Evolutionary conservation across 2,888 invertebrate species (phyloP).

Genomic region (Trypoxylon attenuatum): DNA sequence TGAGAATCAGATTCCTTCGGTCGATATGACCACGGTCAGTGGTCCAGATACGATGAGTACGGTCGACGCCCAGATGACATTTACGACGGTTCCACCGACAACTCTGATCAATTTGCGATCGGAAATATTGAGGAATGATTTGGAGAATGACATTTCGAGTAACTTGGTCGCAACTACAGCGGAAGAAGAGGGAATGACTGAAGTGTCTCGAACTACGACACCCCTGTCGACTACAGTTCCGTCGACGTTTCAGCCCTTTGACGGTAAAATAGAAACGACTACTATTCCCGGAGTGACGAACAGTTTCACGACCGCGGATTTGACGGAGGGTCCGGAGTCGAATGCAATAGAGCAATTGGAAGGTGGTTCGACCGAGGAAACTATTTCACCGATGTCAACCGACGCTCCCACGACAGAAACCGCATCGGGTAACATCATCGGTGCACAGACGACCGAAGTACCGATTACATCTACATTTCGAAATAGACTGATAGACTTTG

Average conservation of each 20-base stretch:
- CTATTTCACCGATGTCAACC: not conserved
- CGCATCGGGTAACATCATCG: slow-evolving; percentile 22
- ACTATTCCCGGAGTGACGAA: not conserved
- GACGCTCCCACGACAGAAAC: slow-evolving; percentile 35
- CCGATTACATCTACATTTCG: slow-evolving; percentile 26
- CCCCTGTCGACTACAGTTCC: not conserved
- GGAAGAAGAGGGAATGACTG: not conserved
- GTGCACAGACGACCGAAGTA: slow-evolving; percentile 27
- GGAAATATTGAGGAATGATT: not conserved
- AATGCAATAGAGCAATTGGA: slow-evolving; percentile 39
- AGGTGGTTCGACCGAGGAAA: slow-evolving; percentile 6
- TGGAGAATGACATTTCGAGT: not conserved
- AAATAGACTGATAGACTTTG: slow-evolving; percentile 44
- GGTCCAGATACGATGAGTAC: not conserved
- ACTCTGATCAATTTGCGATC: not conserved
- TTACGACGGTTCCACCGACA: slow-evolving; percentile 5
- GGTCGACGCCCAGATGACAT: not conserved
- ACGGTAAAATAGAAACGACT: not conserved
- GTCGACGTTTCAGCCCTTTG: not conserved
- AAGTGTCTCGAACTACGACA: not conserved
- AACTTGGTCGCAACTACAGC: not conserved
- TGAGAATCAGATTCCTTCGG: not conserved
- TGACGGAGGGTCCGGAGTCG: slow-evolving; percentile 28
- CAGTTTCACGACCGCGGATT: not conserved
- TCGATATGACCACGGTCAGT: not conserved